Conservation (phyloP, 2,888 invertebrate genomes). For the Tyria jacobaeae region DNA sequence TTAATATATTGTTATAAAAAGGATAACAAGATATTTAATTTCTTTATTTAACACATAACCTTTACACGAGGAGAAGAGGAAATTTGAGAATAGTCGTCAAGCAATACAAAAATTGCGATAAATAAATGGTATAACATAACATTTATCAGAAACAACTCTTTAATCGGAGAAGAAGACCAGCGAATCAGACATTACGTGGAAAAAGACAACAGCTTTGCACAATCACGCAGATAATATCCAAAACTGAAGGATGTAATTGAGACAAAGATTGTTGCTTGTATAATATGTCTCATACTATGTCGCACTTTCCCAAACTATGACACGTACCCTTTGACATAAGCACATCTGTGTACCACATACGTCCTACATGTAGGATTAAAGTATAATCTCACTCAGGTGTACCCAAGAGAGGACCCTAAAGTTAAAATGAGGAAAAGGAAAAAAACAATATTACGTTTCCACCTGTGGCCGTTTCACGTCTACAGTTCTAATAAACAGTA, state of each 20-base stretch:
- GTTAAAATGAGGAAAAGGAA: conserved; percentile 30
- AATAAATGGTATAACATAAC: no score
- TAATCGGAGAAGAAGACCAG: no score
- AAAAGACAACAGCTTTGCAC: not conserved
- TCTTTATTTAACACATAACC: no score
- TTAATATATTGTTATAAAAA: no score
- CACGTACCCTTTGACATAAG: conserved; percentile 6
- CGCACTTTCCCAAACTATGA: not conserved
- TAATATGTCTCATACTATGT: conserved; percentile 1
- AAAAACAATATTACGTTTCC: conserved; percentile 12
- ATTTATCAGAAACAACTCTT: no score
- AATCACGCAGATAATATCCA: not conserved
- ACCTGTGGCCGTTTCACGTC: conserved; percentile 5
- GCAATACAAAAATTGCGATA: no score
- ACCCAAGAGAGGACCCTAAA: conserved; percentile 38
- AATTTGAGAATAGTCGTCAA: no score
- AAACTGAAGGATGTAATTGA: not conserved
- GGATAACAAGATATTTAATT: no score
- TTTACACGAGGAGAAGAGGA: no score
- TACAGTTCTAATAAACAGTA: not conserved
- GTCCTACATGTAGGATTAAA: conserved; percentile 32
- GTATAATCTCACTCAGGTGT: conserved; percentile 29
- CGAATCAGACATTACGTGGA: not conserved
- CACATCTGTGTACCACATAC: conserved; percentile 25
- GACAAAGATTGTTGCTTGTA: not conserved